Percentiles rank a stretch among this genome's conserved stretches.
These are phyloP conservation scores for Drosophila pruinosa DNA, from an alignment of 1,140 invertebrate genomes.

Conservation along the genomic window DNA sequence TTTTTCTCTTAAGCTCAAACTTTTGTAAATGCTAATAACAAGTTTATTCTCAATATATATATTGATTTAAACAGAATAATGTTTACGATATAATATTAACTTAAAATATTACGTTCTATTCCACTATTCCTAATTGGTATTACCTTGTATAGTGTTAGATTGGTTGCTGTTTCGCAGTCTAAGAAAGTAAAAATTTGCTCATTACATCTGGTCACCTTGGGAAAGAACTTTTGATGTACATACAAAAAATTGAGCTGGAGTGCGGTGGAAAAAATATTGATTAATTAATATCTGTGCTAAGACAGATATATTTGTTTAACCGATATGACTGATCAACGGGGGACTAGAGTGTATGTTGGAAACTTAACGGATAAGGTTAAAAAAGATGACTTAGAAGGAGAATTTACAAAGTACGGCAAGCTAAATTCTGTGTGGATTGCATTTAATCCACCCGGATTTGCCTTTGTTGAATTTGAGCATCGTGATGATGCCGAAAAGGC, in stretches of 20 bases:
- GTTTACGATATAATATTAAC: no score
- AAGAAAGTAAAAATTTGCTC: not conserved
- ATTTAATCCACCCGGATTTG: slow-evolving; percentile 97
- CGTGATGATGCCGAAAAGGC: slow-evolving; percentile 96
- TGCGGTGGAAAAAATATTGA: slow-evolving; percentile 71
- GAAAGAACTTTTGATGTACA: slow-evolving; percentile 68
- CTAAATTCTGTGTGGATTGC: slow-evolving; percentile 98
- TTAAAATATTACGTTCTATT: not conserved
- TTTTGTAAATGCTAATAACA: no score
- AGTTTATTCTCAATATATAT: no score
- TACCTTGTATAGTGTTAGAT: not conserved
- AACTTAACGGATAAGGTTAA: slow-evolving; percentile 92
- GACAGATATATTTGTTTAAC: slow-evolving; percentile 46
- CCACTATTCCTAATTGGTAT: not conserved
- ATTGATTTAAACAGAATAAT: no score
- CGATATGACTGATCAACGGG: slow-evolving; percentile 83
- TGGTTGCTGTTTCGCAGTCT: not conserved
- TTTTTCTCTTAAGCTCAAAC: no score
- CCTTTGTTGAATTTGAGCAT: slow-evolving; percentile 99
- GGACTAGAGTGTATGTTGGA: slow-evolving; percentile 92
- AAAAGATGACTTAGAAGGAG: slow-evolving; percentile 93
- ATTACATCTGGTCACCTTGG: slow-evolving; percentile 46
- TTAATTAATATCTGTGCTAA: slow-evolving; percentile 58
- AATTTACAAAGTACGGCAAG: slow-evolving; percentile 95
- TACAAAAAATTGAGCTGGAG: slow-evolving; percentile 60